A percentile compares a stretch with the other conserved stretches of the same genome.
Conservation (phyloP, 2,113 vertebrate species). For the Solea senegalensis region DNA sequence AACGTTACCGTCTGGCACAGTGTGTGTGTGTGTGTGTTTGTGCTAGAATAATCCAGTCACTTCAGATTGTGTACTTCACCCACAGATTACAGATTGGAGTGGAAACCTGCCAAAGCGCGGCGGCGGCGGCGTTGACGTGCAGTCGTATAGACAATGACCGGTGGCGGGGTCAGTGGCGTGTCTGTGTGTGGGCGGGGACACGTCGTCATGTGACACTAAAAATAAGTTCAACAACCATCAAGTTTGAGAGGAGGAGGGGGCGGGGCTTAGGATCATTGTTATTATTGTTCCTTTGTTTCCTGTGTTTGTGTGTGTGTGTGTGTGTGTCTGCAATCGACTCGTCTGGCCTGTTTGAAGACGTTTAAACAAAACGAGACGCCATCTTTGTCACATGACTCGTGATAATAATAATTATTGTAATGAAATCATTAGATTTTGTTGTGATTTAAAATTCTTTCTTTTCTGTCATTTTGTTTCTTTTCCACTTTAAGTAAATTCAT, state of each 20-base stretch:
- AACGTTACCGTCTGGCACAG: not conserved
- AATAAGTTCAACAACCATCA: slow-evolving; percentile 99
- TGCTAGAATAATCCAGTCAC: slow-evolving; percentile 99
- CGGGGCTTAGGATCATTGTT: not conserved
- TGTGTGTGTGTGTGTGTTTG: slow-evolving; percentile 76
- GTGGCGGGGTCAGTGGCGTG: slow-evolving; percentile 99
- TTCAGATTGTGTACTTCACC: slow-evolving; percentile 97
- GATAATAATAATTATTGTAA: no score
- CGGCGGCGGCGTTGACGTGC: slow-evolving; percentile 90
- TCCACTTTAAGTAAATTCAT: no score
- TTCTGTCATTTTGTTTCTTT: no score
- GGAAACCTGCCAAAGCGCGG: slow-evolving; percentile 97
- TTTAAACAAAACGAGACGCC: no score
- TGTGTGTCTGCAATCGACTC: no score
- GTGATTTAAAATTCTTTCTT: no score
- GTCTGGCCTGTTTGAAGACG: no score
- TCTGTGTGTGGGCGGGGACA: slow-evolving; percentile 90
- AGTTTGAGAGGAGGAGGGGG: slow-evolving; percentile 77
- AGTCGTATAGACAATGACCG: slow-evolving; percentile 99
- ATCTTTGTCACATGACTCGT: no score
- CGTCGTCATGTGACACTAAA: slow-evolving; percentile 99
- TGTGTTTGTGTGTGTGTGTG: no score
- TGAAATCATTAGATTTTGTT: no score
- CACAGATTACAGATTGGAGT: slow-evolving; percentile 97
- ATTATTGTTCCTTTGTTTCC: no score